A percentile compares a stretch with the other conserved stretches of the same genome.
phyloP scores from a whole-genome alignment of 2,113 vertebrate genomes.

The Actenoides hombroni region DNA sequence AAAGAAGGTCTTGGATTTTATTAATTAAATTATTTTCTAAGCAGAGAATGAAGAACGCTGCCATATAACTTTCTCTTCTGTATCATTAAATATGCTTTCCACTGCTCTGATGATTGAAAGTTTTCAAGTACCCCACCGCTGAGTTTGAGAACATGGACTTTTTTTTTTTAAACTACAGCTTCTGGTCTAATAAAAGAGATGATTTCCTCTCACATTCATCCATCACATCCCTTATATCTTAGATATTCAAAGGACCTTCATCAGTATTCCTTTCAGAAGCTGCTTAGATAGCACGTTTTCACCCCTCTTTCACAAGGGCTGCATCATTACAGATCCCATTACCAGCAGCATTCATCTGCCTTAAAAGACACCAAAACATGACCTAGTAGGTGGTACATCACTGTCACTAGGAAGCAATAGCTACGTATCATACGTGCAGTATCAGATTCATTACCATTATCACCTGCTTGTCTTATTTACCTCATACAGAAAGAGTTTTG shows the following conservation, averaged over 20 bases:
- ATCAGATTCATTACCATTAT: not conserved
- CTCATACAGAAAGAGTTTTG: not conserved
- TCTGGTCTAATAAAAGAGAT: not conserved
- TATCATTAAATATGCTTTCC: not conserved
- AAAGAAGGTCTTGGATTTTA: slow-evolving; percentile 52
- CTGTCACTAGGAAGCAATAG: fast-evolving
- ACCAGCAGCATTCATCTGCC: not conserved
- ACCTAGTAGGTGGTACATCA: not conserved
- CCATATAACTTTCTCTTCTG: not conserved
- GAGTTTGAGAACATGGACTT: not conserved
- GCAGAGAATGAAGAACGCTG: not conserved
- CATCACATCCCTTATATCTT: not conserved
- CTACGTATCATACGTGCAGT: not conserved
- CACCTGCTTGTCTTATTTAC: not conserved
- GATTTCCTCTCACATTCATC: not conserved
- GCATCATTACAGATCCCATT: not conserved
- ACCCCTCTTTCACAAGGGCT: not conserved
- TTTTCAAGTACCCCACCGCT: not conserved
- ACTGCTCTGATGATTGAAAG: not conserved
- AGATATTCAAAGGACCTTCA: not conserved
- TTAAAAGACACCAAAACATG: not conserved
- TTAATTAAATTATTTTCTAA: slow-evolving; percentile 58
- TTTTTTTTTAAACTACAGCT: not conserved
- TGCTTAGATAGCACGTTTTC: not conserved
- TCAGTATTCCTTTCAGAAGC: not conserved